These are phyloP conservation scores for Coilia nasus DNA, from an alignment of 2,797 vertebrate species.

Conservation along the genomic window DNA sequence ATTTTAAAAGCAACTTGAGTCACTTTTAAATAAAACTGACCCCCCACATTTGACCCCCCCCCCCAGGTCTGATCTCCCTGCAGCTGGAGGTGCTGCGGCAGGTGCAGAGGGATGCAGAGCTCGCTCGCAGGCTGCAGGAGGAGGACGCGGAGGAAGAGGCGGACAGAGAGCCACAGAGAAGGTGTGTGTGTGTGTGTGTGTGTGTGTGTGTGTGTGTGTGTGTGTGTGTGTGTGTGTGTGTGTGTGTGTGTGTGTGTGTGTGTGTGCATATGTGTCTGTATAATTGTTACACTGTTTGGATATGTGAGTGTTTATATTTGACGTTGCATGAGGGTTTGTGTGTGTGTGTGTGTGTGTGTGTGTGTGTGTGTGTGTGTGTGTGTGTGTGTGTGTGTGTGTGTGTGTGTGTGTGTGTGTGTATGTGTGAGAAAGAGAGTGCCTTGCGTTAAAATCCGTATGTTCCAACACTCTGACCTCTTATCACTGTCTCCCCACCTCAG, in stretches of 20 bases:
- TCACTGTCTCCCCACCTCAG: conserved; percentile 48
- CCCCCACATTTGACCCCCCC: neutral
- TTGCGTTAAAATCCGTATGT: neutral
- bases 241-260: neutral
- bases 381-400: neutral
- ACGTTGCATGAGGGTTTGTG: neutral
- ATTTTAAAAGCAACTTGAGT: too few species aligned
- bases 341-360: neutral
- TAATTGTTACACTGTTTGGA: too few species aligned
- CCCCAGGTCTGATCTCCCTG: conserved; percentile 50
- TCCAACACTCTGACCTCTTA: neutral
- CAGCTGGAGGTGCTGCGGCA: conserved; percentile 70
- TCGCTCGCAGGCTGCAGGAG: conserved; percentile 77
- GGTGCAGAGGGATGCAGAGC: conserved; percentile 73
- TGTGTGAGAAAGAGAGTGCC: neutral
- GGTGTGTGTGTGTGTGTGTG: conserved; percentile 44
- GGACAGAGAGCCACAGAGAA: conserved; percentile 51
- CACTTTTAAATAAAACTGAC: too few species aligned
- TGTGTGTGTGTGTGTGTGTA: neutral
- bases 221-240: neutral
- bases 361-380: neutral
- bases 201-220: neutral
- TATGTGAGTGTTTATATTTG: too few species aligned
- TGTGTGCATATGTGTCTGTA: neutral
- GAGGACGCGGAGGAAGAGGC: conserved; percentile 58